phyloP scores from a whole-genome alignment of 2,113 vertebrate species.

The Pseudopipra pipra region DNA sequence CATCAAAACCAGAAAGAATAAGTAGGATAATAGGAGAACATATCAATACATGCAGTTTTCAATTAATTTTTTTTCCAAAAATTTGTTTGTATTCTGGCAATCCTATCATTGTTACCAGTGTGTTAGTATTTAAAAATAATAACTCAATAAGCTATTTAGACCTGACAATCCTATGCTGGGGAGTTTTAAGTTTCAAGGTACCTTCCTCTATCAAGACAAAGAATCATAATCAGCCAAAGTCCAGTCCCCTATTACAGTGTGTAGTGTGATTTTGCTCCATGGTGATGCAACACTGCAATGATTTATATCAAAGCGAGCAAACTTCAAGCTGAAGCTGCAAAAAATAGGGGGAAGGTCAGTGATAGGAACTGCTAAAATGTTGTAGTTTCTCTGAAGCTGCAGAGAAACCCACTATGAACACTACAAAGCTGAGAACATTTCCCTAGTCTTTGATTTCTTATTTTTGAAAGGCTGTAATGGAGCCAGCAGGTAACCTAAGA shows the following conservation, averaged over 20 bases:
- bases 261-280: background rate
- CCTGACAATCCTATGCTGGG: background rate
- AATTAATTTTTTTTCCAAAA: background rate
- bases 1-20: background rate
- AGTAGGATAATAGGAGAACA: background rate
- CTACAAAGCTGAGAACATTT: conserved; percentile 35
- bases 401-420: background rate
- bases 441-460: conserved; percentile 31
- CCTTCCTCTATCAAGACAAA: background rate
- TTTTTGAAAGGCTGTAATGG: conserved; percentile 23
- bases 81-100: background rate
- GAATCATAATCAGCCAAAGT: background rate
- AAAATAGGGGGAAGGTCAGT: conserved; percentile 38
- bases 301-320: conserved; percentile 58
- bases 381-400: conserved; percentile 22
- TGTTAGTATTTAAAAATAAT: background rate
- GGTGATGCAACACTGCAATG: background rate
- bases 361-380: conserved; percentile 29
- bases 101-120: background rate
- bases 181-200: background rate
- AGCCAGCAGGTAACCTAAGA: conserved; percentile 1
- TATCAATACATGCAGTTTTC: background rate
- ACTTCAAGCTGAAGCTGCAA: conserved; percentile 53
- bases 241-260: background rate
- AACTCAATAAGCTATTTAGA: background rate